A percentile compares a stretch with the other conserved stretches of the same genome.
These are phyloP conservation scores for Mimas tiliae DNA, from an alignment of 2,888 invertebrate species.

Conservation along the genomic window DNA sequence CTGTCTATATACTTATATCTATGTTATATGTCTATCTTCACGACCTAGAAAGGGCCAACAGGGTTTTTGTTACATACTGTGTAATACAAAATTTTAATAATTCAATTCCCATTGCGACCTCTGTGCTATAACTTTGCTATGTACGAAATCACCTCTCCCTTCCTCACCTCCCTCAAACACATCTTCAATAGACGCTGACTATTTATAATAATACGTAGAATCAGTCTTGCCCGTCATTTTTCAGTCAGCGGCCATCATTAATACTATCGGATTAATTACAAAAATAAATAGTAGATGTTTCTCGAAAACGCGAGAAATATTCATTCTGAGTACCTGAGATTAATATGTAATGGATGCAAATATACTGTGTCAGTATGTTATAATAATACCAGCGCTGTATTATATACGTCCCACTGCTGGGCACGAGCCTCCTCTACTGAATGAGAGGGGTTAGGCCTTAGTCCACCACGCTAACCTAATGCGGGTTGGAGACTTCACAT, in stretches of 20 bases:
- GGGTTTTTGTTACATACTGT: too few relatives aligned
- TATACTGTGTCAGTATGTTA: not conserved
- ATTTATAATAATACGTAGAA: constrained; percentile 61
- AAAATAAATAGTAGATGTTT: not conserved
- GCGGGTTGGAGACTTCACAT: too few relatives aligned
- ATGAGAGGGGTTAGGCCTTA: too few relatives aligned
- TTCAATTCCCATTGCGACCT: not conserved
- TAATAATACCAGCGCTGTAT: too few relatives aligned
- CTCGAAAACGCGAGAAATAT: not conserved
- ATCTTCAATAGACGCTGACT: constrained; percentile 73
- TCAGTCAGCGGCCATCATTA: constrained; percentile 32
- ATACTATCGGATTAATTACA: constrained; percentile 4
- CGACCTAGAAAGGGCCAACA: too few relatives aligned
- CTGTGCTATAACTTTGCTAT: not conserved
- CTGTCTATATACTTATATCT: too few relatives aligned
- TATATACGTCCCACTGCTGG: too few relatives aligned
- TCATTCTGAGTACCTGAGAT: not conserved
- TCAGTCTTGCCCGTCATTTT: constrained; percentile 55
- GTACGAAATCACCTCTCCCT: constrained; percentile 31
- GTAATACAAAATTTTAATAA: not conserved
- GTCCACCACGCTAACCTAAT: too few relatives aligned
- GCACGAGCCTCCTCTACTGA: too few relatives aligned
- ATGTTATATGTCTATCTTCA: too few relatives aligned
- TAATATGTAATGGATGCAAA: not conserved
- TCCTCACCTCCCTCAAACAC: constrained; percentile 45